Base-by-base conservation (phyloP, 2,888 invertebrate genomes). In the Peribatodes rhomboidaria region DNA sequence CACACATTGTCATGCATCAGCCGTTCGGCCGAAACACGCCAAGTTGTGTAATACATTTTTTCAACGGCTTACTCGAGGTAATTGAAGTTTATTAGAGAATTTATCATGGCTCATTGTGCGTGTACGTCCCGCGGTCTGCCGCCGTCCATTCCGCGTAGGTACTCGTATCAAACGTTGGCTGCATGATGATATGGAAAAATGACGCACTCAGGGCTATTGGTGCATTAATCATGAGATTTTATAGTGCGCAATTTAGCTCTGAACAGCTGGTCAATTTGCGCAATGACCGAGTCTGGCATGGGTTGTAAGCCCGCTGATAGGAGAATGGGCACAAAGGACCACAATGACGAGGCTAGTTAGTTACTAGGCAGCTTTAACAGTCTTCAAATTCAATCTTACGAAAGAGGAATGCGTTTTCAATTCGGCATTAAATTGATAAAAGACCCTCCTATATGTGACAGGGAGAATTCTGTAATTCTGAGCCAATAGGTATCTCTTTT, bases 1-100 rank as follows among this genome's bases (percentile, higher is more conserved):
- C 68, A 65, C 69, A 71, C 64, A 68, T 62, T 72, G 67, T 70
- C 68, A 70, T 68, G 72, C 72, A 65, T 67, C 72, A 67, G 54
- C 64, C 65, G 68, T 44, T 44, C 50, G 59, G 54, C 37, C 64
- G 41, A 55, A 59, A 56, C 65, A 65, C 55, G 61, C 60, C 49
- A 60, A 22, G 61, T 72, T 67, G 65, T 64, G 67, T 62, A 65
- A 70, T 65, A 70, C 56, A 61, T 64, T 70, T 67, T 67, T 63
- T 67, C 56, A 56, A 44, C 65, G 57, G 59, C 67, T 68, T 64
- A 64, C 60, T 61, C 52, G 42, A 42, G 49, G 65, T 68, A 70
- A 72, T 72, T 72, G 68, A 50, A 61, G 68, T 68, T 72, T 72
- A 72, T 72, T 72, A 65, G 60, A 61, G 65, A 58, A 61, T 63